phyloP scores from a whole-genome alignment of 1,140 invertebrate genomes.

The Ruditapes philippinarum region DNA sequence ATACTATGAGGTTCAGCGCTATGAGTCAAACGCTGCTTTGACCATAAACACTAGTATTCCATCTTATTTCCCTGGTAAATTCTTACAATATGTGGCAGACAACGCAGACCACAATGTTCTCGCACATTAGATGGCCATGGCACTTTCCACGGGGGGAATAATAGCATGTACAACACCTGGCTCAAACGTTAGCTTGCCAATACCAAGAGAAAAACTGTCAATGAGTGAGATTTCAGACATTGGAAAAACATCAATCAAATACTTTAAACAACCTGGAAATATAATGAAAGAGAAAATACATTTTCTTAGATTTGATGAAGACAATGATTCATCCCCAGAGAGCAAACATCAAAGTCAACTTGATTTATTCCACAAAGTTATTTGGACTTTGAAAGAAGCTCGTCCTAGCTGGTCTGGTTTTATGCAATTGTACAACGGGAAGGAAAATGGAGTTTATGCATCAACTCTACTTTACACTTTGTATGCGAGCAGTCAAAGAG shows the following conservation, averaged over 20 bases:
- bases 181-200: not conserved
- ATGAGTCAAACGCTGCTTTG: not conserved
- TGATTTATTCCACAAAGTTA: not conserved
- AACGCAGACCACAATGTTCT: conserved; percentile 72
- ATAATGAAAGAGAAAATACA: not conserved
- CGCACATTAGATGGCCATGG: conserved; percentile 62
- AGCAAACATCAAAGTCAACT: not conserved
- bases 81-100: conserved; percentile 65
- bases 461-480: conserved; percentile 75
- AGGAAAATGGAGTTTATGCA: conserved; percentile 3
- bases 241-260: not conserved
- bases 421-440: conserved; percentile 59
- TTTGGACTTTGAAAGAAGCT: not conserved
- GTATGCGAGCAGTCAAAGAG: conserved; percentile 12
- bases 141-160: conserved; percentile 81
- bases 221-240: not conserved
- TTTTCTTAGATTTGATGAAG: too few relatives aligned
- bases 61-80: not conserved
- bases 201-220: not conserved
- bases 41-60: not conserved
- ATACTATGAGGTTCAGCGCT: conserved; percentile 31
- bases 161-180: conserved; percentile 71
- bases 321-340: not conserved
- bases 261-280: not conserved
- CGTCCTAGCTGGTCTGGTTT: conserved; percentile 40